Evolutionary conservation across 1,140 invertebrate species (phyloP).

Genomic region (Leptinotarsa undecemlineata): DNA sequence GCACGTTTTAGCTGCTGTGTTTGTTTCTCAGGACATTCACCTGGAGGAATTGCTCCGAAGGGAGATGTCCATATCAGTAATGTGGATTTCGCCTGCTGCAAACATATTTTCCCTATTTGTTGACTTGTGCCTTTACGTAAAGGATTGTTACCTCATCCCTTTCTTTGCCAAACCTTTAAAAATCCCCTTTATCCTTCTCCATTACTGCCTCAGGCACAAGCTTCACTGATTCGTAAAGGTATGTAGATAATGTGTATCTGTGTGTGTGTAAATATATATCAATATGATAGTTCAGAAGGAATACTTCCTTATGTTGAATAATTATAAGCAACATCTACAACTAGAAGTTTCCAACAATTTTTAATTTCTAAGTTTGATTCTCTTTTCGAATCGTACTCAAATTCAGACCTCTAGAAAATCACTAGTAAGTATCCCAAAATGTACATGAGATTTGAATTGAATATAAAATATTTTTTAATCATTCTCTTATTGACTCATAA

Average conservation of each 20-base stretch:
- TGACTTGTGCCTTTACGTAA: constrained; percentile 54
- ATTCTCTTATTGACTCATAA: too few relatives aligned
- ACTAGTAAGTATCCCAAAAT: too few relatives aligned
- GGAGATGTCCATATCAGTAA: constrained; percentile 43
- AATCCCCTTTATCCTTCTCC: constrained; percentile 57
- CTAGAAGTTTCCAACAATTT: too few relatives aligned
- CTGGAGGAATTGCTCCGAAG: constrained; percentile 46
- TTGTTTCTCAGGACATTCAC: constrained; percentile 49
- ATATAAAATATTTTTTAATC: too few relatives aligned
- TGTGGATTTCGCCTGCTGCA: constrained; percentile 52
- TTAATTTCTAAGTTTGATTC: too few relatives aligned
- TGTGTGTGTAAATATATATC: neutral
- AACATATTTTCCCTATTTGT: constrained; percentile 53
- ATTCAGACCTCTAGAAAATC: too few relatives aligned
- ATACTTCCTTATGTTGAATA: too few relatives aligned
- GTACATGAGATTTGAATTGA: too few relatives aligned
- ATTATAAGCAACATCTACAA: too few relatives aligned
- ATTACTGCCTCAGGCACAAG: constrained; percentile 52
- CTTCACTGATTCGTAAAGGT: constrained; percentile 34
- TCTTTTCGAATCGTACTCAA: too few relatives aligned
- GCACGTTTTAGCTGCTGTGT: constrained; percentile 46
- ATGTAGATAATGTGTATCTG: neutral
- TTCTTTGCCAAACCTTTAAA: constrained; percentile 53
- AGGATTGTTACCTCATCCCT: constrained; percentile 54
- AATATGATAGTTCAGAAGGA: too few relatives aligned